These are phyloP conservation scores for Pammene fasciana DNA, from an alignment of 2,888 invertebrate genomes.

Conservation along the genomic window DNA sequence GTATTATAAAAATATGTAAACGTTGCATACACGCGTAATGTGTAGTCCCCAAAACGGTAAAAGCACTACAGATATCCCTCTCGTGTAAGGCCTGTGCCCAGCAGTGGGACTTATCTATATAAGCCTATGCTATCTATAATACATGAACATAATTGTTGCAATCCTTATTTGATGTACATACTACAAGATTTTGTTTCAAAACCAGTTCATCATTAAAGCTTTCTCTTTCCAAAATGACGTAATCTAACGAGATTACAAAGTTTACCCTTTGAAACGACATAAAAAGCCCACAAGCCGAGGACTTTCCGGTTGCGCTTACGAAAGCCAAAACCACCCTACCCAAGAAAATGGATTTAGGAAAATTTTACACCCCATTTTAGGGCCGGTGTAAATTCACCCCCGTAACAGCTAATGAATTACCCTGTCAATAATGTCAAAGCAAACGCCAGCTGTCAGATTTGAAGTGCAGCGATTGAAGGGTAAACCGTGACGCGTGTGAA, in stretches of 20 bases:
- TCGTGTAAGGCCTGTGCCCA: too few species aligned
- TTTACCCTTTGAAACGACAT: constrained; percentile 35
- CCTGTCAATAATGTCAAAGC: constrained; percentile 74
- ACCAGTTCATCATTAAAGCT: background rate
- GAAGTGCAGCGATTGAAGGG: constrained; percentile 64
- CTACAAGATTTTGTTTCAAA: too few species aligned
- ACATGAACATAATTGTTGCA: too few species aligned
- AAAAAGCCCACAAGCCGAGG: constrained; percentile 20
- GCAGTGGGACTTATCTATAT: too few species aligned
- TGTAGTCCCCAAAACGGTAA: too few species aligned
- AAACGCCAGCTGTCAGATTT: constrained; percentile 73
- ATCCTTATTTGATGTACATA: too few species aligned
- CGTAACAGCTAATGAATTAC: constrained; percentile 68
- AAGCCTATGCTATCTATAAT: too few species aligned
- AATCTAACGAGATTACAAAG: constrained; percentile 37
- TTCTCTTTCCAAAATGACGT: constrained; percentile 4
- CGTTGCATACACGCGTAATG: too few species aligned
- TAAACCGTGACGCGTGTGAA: constrained; percentile 44
- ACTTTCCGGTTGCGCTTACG: constrained; percentile 34
- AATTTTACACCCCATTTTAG: constrained; percentile 37
- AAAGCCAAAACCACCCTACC: constrained; percentile 30
- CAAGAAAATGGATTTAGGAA: constrained; percentile 31
- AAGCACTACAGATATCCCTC: too few species aligned
- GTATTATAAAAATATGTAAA: too few species aligned
- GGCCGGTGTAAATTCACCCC: constrained; percentile 50